A percentile compares a stretch with the other conserved stretches of the same genome.
Conservation (phyloP, 2,797 vertebrate species). For the Lemur catta region DNA sequence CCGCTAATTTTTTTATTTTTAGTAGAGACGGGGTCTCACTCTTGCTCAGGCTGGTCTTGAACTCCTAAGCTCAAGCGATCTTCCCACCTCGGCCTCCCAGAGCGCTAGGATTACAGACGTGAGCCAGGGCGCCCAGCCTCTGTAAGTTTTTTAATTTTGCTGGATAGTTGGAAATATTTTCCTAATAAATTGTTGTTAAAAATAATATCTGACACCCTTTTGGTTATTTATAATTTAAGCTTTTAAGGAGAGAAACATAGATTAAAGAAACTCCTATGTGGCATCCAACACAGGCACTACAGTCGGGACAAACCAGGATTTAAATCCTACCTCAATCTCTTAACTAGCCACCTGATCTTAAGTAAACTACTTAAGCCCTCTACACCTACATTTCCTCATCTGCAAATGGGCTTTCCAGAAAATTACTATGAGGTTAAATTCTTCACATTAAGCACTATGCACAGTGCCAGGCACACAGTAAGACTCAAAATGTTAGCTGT, state of each 20-base stretch:
- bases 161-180: conserved; percentile 19
- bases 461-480: not conserved
- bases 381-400: not conserved
- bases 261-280: not conserved
- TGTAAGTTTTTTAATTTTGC: conserved; percentile 22
- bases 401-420: not conserved
- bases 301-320: conserved; percentile 14
- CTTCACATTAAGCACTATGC: conserved; percentile 4
- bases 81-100: too few species aligned
- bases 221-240: not conserved
- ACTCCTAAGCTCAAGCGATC: too few species aligned
- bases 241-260: not conserved
- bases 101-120: too few species aligned
- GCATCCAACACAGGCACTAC: not conserved
- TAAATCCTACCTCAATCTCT: conserved; percentile 23
- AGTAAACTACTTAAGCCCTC: not conserved
- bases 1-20: too few species aligned
- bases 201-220: not conserved
- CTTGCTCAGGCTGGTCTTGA: too few species aligned
- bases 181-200: not conserved
- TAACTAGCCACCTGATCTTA: not conserved
- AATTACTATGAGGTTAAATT: not conserved
- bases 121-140: too few species aligned
- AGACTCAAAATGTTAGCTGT: not conserved
- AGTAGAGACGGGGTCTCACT: too few species aligned